phyloP scores from a whole-genome alignment of 1,140 invertebrate species.

The Trichonephila clavipes region DNA sequence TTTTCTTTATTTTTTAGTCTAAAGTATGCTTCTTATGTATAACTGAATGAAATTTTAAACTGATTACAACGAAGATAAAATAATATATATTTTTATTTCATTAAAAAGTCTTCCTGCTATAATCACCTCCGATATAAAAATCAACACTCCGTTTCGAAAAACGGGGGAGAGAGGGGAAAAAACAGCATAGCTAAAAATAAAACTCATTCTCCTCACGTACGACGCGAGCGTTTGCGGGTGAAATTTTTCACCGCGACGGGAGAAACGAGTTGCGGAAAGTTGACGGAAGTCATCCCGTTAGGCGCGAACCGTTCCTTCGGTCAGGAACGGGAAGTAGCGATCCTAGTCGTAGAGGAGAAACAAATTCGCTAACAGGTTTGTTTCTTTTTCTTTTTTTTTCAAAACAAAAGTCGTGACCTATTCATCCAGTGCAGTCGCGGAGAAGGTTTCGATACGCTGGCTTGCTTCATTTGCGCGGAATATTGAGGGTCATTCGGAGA shows the following conservation, averaged over 20 bases:
- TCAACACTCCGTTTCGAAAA: too few species aligned
- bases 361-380: slow-evolving; percentile 39
- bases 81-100: too few species aligned
- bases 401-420: slow-evolving; percentile 63
- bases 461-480: not conserved
- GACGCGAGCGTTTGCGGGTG: not conserved
- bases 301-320: not conserved
- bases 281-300: slow-evolving; percentile 60
- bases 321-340: slow-evolving; percentile 12
- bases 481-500: slow-evolving; percentile 33
- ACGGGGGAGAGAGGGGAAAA: too few species aligned
- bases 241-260: not conserved
- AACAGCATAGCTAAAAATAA: not conserved
- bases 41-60: too few species aligned
- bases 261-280: slow-evolving; percentile 31
- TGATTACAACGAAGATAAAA: too few species aligned
- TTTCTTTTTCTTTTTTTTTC: not conserved
- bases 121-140: too few species aligned
- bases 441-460: slow-evolving; percentile 10
- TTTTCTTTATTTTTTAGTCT: too few species aligned
- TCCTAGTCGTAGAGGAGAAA: not conserved
- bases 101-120: too few species aligned
- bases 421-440: slow-evolving; percentile 59
- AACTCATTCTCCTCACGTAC: not conserved
- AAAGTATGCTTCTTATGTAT: too few species aligned